phyloP scores from a whole-genome alignment of 2,797 vertebrate species.

The Sciurus vulgaris region DNA sequence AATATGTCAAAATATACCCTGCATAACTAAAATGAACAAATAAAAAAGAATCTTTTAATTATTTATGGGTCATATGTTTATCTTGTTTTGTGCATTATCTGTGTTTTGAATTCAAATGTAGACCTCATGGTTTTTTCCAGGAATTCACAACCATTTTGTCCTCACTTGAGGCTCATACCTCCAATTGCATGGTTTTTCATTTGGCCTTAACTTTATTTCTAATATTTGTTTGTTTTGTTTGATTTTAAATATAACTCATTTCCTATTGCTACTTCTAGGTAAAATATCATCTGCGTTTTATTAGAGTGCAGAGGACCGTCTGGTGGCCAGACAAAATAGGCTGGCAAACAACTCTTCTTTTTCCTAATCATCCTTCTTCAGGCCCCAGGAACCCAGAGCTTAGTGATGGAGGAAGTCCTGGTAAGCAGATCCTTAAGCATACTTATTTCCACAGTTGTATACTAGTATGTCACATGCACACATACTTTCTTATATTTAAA shows the following conservation, averaged over 20 bases:
- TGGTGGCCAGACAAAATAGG: neutral
- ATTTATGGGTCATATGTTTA: neutral
- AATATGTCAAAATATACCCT: too few relatives aligned
- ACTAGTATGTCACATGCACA: too few relatives aligned
- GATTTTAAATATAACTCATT: conserved; percentile 44
- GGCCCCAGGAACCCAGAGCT: conserved; percentile 32
- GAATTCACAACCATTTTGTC: neutral
- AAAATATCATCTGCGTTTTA: conserved; percentile 73
- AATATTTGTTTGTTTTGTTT: conserved; percentile 57
- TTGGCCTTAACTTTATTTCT: conserved; percentile 45
- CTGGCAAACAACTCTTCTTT: conserved; percentile 66
- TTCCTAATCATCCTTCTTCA: neutral
- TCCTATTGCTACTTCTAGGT: conserved; percentile 68
- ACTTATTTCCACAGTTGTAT: neutral
- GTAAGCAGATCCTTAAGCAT: conserved; percentile 50
- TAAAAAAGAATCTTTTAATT: neutral
- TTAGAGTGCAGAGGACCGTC: conserved; percentile 7
- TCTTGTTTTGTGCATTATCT: conserved; percentile 40
- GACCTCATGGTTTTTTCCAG: neutral
- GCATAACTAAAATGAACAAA: too few relatives aligned
- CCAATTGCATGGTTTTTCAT: neutral
- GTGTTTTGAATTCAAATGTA: conserved; percentile 5
- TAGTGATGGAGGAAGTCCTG: conserved; percentile 69
- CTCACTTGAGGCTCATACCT: conserved; percentile 1
- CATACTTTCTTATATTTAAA: neutral